Base-by-base conservation (phyloP, 2,797 vertebrate genomes). In the Microctenopoma stevenorrisi region DNA sequence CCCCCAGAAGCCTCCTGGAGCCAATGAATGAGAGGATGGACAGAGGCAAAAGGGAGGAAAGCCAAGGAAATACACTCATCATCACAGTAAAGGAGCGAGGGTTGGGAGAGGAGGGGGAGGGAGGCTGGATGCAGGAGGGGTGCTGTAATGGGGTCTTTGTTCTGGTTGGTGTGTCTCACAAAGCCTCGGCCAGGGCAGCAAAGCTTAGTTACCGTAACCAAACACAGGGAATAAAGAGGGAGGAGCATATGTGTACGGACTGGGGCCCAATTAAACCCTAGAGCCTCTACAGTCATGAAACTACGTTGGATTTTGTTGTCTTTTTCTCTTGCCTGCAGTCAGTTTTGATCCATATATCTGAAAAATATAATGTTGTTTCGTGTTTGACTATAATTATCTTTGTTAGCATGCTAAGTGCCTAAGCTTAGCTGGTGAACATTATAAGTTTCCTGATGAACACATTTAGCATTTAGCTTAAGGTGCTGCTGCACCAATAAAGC, bases 61-160 rank as follows among this genome's bases (percentile, higher is more conserved):
- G 89, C 75, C 81, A 81, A 87, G 88, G 87, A 91, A 91, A 91
- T 82, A 86, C 86, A 89, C 89, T 89, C 85, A 90, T 89, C 90
- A 88, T 83, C 5, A 54, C 68, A 77, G 78, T 84, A 76, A 89
- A 83, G 63, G 83, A 79, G 75, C 74, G 66, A 74, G 50, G 51
- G 71, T 64, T 78, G 12, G 60, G 70, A 57, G 67, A 77, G 57
- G 78, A 81, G 72, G 64, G 71, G 7, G 30, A 33, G 30, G 5
- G 30, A 5, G 60, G 52, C 56, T 12, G 38, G 51, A 22, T 22
- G 25, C 25, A 43, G 15, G 10, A 52, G 47, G 69, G 59, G 55
- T 52, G 76, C 78, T 78, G 88, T 89, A 91, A 91, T 90, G 69
- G 88, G 64, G 81, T 85, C 88, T 93, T 93, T 92, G 90, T 91